Base-by-base conservation (phyloP, 2,797 vertebrate species). In the Nyctalus aviator region DNA sequence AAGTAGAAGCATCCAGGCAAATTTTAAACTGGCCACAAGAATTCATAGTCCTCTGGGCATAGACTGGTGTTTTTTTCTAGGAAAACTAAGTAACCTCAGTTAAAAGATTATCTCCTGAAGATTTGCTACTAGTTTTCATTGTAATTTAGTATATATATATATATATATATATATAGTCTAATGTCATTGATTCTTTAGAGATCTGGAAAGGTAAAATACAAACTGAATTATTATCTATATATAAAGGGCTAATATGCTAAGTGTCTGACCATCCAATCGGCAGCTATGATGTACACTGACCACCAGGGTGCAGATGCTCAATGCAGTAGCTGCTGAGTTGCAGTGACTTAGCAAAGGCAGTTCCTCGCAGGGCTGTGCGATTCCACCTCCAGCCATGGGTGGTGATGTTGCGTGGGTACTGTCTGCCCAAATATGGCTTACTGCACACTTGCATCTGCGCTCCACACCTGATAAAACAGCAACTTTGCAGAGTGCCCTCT, bases 161-260 rank as follows among this genome's bases (percentile, higher is more conserved):
- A n/a, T n/a, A n/a, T n/a, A 1, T 90, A 3, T 8, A 87, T 62
- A 72, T 50, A 75, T 71, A 44, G 20, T 23, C 12, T 66, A 50
- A 2, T 84, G 14, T 83, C 72, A n/a, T 13, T 59, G 27, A 75
- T 71, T 89, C 11, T 15, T 81, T 86, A 91, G 68, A 88, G 75
- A 75, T 75, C 8, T 35, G 37, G 66, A 83, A 91, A 76, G 59
- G 1, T 48, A 92, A 57, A 15, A 7, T 30, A 55, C 23, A 89
- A 44, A 69, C 46, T 46, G 12, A 30, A 48, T 79, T 75, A 75
- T 88, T 91, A 46, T 50, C 5, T 59, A 5, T 59, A 59, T 30
- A 30, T 59, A 59, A 30, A 59, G 6, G 25, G 57, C 57, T 59
- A 27, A 30, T 27, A 14, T 59, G 57, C 57, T 27, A 62, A 62